A percentile compares a stretch with the other conserved stretches of the same genome.
Conservation (phyloP, 2,888 invertebrate genomes). For the Parnassius smintheus region DNA sequence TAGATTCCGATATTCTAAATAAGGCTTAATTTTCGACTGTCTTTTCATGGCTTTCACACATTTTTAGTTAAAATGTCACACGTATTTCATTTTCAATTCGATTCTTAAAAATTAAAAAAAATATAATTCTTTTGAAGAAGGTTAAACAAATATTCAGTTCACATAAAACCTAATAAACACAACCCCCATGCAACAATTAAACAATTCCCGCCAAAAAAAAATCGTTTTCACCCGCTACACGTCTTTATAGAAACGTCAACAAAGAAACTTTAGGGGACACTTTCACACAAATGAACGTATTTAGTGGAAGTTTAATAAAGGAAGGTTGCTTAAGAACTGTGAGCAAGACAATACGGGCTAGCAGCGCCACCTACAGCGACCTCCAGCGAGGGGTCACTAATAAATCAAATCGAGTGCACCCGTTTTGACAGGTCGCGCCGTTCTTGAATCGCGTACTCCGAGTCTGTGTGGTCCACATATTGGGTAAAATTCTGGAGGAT, state of each 20-base stretch:
- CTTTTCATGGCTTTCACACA: too few species aligned
- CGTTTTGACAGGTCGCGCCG: conserved; percentile 41
- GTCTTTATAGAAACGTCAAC: background rate
- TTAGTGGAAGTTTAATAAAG: conserved; percentile 24
- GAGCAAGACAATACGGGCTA: conserved; percentile 19
- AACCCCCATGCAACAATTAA: conserved; percentile 7
- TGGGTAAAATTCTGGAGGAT: conserved; percentile 7
- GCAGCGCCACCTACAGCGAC: conserved; percentile 22
- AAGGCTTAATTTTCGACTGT: too few species aligned
- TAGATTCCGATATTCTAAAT: too few species aligned
- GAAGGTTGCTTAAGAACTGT: conserved; percentile 3
- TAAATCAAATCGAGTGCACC: conserved; percentile 33
- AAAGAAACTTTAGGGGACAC: background rate
- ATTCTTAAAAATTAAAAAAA: too few species aligned
- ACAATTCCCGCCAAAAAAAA: conserved; percentile 16
- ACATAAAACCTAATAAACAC: conserved; percentile 28
- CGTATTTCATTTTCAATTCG: too few species aligned
- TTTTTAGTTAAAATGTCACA: too few species aligned
- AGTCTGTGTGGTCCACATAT: conserved; percentile 50
- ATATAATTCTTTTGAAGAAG: background rate
- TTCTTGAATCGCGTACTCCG: conserved; percentile 40
- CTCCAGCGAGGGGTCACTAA: conserved; percentile 26
- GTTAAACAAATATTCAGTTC: conserved; percentile 11
- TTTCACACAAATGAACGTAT: conserved; percentile 12
- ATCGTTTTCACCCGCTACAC: background rate